These are phyloP conservation scores for Gonatopus flavifemur DNA, from an alignment of 1,140 invertebrate species.

Conservation along the genomic window DNA sequence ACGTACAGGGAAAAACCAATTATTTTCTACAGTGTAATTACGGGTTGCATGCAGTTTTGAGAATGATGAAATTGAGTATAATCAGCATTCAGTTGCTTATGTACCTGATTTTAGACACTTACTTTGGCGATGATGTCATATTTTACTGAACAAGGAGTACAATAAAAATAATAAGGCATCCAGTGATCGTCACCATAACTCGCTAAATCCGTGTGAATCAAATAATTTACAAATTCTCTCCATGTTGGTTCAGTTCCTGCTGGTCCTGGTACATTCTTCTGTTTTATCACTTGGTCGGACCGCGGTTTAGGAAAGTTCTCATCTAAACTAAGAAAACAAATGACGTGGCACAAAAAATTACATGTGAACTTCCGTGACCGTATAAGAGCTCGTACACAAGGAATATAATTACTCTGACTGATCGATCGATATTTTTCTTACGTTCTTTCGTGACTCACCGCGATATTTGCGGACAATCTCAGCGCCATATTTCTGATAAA, in stretches of 20 bases:
- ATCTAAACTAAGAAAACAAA: constrained; percentile 18
- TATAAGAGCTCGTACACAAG: too few relatives aligned
- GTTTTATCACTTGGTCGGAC: constrained; percentile 27
- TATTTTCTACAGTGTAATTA: neutral
- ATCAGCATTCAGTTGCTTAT: too few relatives aligned
- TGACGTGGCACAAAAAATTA: too few relatives aligned
- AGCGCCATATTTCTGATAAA: constrained; percentile 62
- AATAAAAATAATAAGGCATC: constrained; percentile 55
- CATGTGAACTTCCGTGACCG: too few relatives aligned
- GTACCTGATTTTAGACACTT: constrained; percentile 35
- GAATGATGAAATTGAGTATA: too few relatives aligned
- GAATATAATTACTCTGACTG: neutral
- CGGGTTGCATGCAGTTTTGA: neutral
- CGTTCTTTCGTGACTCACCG: constrained; percentile 39
- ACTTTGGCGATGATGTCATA: constrained; percentile 64
- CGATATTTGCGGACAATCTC: constrained; percentile 62
- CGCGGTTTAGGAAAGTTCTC: constrained; percentile 22
- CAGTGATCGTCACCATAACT: constrained; percentile 58
- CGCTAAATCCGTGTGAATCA: constrained; percentile 44
- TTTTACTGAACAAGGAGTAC: constrained; percentile 50
- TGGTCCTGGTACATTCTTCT: constrained; percentile 22
- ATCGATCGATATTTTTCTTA: too few relatives aligned
- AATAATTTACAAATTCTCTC: constrained; percentile 61
- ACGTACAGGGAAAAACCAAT: too few relatives aligned
- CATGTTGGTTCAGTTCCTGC: constrained; percentile 61